phyloP scores from a whole-genome alignment of 2,888 invertebrate genomes.

The Panopea generosa region DNA sequence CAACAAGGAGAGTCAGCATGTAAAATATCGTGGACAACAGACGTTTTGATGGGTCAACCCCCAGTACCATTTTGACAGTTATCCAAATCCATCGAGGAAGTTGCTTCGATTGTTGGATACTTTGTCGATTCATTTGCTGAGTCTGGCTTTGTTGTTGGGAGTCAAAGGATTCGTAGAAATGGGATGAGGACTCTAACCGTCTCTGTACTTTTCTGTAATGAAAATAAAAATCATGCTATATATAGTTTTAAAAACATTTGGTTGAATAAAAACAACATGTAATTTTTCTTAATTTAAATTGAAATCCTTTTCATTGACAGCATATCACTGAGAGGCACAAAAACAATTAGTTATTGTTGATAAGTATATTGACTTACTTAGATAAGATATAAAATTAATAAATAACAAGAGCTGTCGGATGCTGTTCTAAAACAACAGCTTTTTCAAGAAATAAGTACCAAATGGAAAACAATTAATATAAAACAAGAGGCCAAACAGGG shows the following conservation, averaged over 20 bases:
- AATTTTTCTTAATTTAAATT: too few species aligned
- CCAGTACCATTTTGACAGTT: conserved; percentile 79
- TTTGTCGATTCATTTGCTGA: conserved; percentile 7
- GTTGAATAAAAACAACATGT: too few species aligned
- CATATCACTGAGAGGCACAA: too few species aligned
- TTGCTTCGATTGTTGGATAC: conserved; percentile 74
- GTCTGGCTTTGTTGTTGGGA: not conserved
- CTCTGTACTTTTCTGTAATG: conserved; percentile 11
- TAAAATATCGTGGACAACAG: conserved; percentile 69
- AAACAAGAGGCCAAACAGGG: too few species aligned
- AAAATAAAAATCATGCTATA: not conserved
- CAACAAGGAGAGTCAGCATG: conserved; percentile 76
- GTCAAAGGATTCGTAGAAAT: conserved; percentile 54
- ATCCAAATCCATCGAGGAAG: conserved; percentile 84
- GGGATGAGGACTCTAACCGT: conserved; percentile 4
- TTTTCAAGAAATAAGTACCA: too few species aligned
- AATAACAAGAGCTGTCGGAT: too few species aligned
- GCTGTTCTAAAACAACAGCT: too few species aligned
- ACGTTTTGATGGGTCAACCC: conserved; percentile 69
- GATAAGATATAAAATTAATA: too few species aligned
- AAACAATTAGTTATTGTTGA: too few species aligned
- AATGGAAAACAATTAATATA: too few species aligned
- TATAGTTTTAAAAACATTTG: not conserved
- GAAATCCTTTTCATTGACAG: too few species aligned
- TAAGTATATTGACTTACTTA: too few species aligned